A percentile compares a stretch with the other conserved stretches of the same genome.
Conservation (phyloP, 2,888 invertebrate species). For the Amblyteles armatorius region DNA sequence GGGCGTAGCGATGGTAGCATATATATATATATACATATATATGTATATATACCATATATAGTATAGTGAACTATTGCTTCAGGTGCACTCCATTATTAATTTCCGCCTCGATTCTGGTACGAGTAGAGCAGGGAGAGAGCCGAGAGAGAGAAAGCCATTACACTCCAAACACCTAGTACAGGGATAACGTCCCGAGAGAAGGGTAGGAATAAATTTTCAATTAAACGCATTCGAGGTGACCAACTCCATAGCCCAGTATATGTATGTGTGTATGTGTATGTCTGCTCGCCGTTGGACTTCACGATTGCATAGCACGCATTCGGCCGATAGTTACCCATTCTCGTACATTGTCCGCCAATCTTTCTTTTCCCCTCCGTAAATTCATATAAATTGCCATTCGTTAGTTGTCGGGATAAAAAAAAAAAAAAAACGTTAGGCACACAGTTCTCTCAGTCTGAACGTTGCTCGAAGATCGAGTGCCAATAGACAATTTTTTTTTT, state of each 20-base stretch:
- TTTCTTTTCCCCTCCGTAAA: background rate
- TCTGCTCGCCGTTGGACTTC: background rate
- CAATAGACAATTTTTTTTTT: background rate
- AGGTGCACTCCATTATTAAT: conserved; percentile 67
- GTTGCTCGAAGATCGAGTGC: background rate
- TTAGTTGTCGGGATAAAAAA: background rate
- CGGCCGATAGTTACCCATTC: background rate
- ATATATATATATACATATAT: background rate
- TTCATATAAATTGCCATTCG: background rate
- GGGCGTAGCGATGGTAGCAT: conserved; percentile 17
- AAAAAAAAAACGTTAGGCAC: background rate
- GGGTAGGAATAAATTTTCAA: conserved; percentile 64
- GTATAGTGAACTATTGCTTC: conserved; percentile 64
- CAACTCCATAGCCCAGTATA: conserved; percentile 4
- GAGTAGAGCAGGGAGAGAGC: conserved; percentile 28
- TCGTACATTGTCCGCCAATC: background rate
- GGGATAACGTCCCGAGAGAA: conserved; percentile 56
- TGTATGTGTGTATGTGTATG: background rate
- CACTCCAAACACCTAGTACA: conserved; percentile 34
- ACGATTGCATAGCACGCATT: background rate
- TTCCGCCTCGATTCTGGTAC: conserved; percentile 43
- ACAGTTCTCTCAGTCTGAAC: background rate
- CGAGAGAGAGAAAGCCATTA: conserved; percentile 60
- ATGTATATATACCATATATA: conserved; percentile 1
- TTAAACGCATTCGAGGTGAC: conserved; percentile 64